A percentile compares a stretch with the other conserved stretches of the same genome.
phyloP scores from a whole-genome alignment of 2,113 vertebrate genomes.

The Pipra filicauda region DNA sequence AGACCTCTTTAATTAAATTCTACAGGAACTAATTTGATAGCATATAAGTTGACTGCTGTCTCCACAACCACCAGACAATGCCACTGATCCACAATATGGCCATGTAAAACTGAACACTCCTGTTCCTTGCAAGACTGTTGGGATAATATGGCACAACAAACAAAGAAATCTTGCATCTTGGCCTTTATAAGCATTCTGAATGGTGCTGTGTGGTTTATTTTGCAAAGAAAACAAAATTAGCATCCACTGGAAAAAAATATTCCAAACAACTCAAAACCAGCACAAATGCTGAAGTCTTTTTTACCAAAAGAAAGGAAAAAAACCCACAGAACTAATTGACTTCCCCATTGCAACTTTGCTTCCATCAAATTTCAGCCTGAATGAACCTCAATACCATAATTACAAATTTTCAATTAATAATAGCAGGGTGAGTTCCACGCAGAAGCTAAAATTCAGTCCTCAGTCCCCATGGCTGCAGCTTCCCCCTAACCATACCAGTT shows the following conservation, averaged over 20 bases:
- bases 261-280: background rate
- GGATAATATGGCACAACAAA: background rate
- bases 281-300: background rate
- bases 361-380: background rate
- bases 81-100: background rate
- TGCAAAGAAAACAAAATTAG: background rate
- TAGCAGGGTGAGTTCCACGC: background rate
- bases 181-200: background rate
- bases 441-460: background rate
- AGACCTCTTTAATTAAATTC: conserved; percentile 24
- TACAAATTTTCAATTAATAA: background rate
- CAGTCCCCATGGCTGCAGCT: background rate
- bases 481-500: background rate
- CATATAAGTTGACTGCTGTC: background rate
- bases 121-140: background rate
- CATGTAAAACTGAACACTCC: background rate
- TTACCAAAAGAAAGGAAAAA: background rate
- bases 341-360: background rate
- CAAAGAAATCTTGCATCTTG: background rate
- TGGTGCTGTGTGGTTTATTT: background rate
- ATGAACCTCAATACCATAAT: background rate
- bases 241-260: background rate
- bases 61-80: background rate
- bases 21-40: background rate
- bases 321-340: background rate